These are phyloP conservation scores for Lepidocolaptes lacrymiger DNA, from an alignment of 2,797 vertebrate species.

Conservation along the genomic window DNA sequence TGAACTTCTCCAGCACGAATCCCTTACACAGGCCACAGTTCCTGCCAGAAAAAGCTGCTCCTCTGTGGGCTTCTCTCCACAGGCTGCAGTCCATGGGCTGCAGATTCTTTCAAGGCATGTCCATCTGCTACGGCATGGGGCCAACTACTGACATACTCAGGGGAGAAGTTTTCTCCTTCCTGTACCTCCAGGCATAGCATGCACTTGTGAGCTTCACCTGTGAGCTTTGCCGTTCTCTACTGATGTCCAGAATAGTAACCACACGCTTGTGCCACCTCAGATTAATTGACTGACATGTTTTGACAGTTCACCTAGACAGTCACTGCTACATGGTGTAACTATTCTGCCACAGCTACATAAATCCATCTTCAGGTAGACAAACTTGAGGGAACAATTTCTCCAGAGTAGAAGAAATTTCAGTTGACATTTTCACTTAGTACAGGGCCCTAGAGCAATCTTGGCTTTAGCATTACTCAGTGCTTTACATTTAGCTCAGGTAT, in stretches of 20 bases:
- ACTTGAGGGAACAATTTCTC: background rate
- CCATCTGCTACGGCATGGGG: fast-evolving
- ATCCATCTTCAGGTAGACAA: background rate
- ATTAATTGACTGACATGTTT: background rate
- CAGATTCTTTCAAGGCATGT: background rate
- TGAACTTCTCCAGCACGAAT: background rate
- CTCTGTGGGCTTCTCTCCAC: background rate
- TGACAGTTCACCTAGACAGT: background rate
- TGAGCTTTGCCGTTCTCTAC: background rate
- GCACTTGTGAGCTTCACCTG: background rate
- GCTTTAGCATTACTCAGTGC: background rate
- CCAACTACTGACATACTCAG: background rate
- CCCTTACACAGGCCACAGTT: background rate
- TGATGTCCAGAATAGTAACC: background rate
- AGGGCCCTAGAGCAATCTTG: background rate
- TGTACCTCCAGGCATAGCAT: background rate
- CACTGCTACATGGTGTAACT: background rate
- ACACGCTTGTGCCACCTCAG: background rate
- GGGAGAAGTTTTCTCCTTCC: background rate
- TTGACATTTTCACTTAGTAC: background rate
- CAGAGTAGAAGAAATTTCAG: background rate
- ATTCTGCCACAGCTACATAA: background rate
- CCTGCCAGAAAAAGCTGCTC: background rate
- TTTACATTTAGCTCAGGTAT: background rate
- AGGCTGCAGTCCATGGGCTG: background rate